Percentiles rank a stretch among this genome's conserved stretches.
phyloP scores from a whole-genome alignment of 2,888 invertebrate species.

The Nineta flava region DNA sequence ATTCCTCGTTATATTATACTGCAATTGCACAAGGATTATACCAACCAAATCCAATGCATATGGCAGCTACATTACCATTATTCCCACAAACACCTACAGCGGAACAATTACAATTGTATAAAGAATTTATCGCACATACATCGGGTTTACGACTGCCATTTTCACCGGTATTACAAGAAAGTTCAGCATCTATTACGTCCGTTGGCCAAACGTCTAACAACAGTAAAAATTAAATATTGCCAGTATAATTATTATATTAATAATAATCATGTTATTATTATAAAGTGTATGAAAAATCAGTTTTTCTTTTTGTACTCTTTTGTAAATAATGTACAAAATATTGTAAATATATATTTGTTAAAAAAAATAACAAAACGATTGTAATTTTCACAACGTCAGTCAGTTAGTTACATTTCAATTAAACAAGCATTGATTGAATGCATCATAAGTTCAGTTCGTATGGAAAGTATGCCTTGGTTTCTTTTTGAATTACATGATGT shows the following conservation, averaged over 20 bases:
- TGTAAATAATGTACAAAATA: not conserved
- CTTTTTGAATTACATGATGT: too few species aligned
- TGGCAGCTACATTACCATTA: slow-evolving; percentile 21
- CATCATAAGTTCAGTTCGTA: too few species aligned
- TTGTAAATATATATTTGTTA: not conserved
- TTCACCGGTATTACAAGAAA: slow-evolving; percentile 17
- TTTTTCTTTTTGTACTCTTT: not conserved
- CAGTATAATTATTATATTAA: not conserved
- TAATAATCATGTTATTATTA: too few species aligned
- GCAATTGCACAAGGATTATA: slow-evolving; percentile 28
- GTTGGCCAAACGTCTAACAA: slow-evolving; percentile 20
- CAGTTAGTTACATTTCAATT: too few species aligned
- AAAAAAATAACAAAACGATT: not conserved
- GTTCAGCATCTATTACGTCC: slow-evolving; percentile 27
- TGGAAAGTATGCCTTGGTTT: too few species aligned
- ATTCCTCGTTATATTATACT: slow-evolving; percentile 30
- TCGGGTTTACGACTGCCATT: slow-evolving; percentile 21
- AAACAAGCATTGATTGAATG: too few species aligned
- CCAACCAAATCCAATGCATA: slow-evolving; percentile 18
- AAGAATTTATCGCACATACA: slow-evolving; percentile 31
- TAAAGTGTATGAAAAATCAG: too few species aligned
- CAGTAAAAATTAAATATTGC: slow-evolving; percentile 4
- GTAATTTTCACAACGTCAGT: not conserved
- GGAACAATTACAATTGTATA: slow-evolving; percentile 34
- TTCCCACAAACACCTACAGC: slow-evolving; percentile 30